Evolutionary conservation across 2,797 vertebrate species (phyloP), one percentile per base, ranked within the genome.

Genomic region (Epinephelus malabaricus): DNA sequence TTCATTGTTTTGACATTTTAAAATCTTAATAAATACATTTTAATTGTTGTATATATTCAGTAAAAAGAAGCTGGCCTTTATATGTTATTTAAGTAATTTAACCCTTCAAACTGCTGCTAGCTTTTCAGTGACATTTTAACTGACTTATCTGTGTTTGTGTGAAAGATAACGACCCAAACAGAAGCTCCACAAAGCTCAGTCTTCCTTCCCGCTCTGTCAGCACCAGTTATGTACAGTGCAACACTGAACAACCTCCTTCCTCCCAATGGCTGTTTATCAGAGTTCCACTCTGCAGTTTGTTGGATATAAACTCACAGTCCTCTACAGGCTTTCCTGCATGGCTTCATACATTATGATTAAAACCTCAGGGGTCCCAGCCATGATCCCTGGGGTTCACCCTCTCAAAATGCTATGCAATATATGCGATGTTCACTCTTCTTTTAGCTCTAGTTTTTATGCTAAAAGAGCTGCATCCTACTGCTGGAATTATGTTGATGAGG

Each of bases 181-280:
- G 85, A 76, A 86, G 83, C 85, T 72, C 9, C 15, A 0, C 55
- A 75, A n/a, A 84, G 76, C 78, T 73, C 79, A 4, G 69, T 55
- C 62, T 74, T 65, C 63, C 63, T 21, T 73, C 70, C 84, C 72
- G 27, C 62, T 80, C 86, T 79, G 87, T 88, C 84, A 84, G 60
- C 89, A 71, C 51, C 73, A 55, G 62, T 51, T 60, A 25, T 49
- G 17, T 61, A 34, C 34, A 34, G 34, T 40, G 3, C 14, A 46
- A 14, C 43, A 40, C 60, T 69, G 23, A 61, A 46, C 40, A 1
- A 38, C 60, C 65, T 79, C 59, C 75, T 64, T 64, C 65, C 74
- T 73, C 51, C 72, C 38, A 59, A n/a, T 6, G 15, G 63, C 61
- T 43, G 13, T 50, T 46, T 49, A 50, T 70, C 50, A n/a, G 64